Percentiles rank a stretch among this genome's conserved stretches.
Evolutionary conservation across 1,140 invertebrate species (phyloP).

Genomic region (Microplitis demolitor): DNA sequence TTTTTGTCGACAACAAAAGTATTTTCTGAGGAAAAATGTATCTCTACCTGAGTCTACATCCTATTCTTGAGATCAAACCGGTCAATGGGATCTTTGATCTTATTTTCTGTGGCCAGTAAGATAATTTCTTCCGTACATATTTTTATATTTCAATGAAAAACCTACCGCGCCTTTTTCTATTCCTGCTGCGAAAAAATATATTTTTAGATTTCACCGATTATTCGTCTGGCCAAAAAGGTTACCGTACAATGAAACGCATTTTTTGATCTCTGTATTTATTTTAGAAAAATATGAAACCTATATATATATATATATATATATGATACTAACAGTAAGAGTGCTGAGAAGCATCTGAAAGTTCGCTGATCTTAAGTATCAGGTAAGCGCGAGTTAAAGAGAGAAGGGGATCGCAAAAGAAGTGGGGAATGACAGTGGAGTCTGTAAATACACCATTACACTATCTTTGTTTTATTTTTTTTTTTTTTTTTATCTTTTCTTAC

Average conservation of each 20-base stretch:
- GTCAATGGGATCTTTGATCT: neutral
- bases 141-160: neutral
- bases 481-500: neutral
- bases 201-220: neutral
- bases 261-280: neutral
- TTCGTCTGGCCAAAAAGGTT: neutral
- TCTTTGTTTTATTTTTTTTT: neutral
- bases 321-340: constrained; percentile 30
- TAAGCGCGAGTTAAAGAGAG: constrained; percentile 31
- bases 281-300: neutral
- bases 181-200: neutral
- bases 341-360: constrained; percentile 35
- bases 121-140: neutral
- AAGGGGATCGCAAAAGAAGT: constrained; percentile 1
- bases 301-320: neutral
- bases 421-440: neutral
- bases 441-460: neutral
- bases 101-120: neutral
- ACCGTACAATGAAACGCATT: neutral
- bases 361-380: constrained; percentile 26
- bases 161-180: neutral
- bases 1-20: too few species aligned
- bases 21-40: neutral
- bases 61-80: neutral
- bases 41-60: neutral